Evolutionary conservation across 2,888 invertebrate genomes (phyloP).

Genomic region (Coleophora deauratella): DNA sequence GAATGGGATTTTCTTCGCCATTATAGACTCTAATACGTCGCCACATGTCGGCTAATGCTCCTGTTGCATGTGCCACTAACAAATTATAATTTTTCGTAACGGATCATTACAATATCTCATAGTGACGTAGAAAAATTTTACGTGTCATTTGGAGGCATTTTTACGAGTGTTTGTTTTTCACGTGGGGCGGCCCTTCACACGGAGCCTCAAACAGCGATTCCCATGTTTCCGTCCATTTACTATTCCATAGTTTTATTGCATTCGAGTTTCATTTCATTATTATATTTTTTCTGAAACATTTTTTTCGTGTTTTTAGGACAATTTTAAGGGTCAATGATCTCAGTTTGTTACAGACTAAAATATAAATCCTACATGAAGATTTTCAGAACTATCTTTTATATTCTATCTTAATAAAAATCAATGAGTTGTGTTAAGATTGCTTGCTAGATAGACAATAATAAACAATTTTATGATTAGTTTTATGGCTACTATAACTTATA

Average conservation of each 20-base stretch:
- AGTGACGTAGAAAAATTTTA: slow-evolving; percentile 71
- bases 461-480: no score
- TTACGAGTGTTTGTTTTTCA: slow-evolving; percentile 69
- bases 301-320: no score
- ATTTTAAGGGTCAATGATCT: no score
- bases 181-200: slow-evolving; percentile 56
- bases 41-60: slow-evolving; percentile 59
- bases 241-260: no score
- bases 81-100: slow-evolving; percentile 64
- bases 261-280: no score
- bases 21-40: slow-evolving; percentile 58
- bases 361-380: no score
- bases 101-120: slow-evolving; percentile 71
- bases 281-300: slow-evolving; percentile 16
- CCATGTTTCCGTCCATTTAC: slow-evolving; percentile 44
- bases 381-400: no score
- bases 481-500: no score
- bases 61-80: slow-evolving; percentile 53
- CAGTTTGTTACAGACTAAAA: no score
- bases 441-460: no score
- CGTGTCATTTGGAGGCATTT: slow-evolving; percentile 68
- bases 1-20: slow-evolving; percentile 56
- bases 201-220: slow-evolving; percentile 40
- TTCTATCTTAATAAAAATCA: no score
- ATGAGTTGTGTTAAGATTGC: no score